A percentile compares a stretch with the other conserved stretches of the same genome.
Conservation (phyloP, 1,140 invertebrate species). For the Mycetomoellerius zeteki region DNA sequence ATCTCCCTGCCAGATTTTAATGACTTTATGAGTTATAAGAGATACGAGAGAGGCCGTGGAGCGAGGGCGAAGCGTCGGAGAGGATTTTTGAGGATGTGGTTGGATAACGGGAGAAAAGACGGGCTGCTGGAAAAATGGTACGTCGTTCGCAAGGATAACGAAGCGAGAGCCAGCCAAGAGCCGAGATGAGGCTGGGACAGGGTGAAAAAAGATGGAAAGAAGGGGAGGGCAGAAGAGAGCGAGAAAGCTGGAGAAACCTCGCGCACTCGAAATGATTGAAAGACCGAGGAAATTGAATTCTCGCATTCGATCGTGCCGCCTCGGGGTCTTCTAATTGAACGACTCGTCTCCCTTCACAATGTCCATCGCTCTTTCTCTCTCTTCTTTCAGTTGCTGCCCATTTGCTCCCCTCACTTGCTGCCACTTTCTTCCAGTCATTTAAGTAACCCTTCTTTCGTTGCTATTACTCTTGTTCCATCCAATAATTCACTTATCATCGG, state of each 20-base stretch:
- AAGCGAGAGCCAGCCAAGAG: conserved; percentile 59
- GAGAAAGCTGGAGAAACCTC: conserved; percentile 64
- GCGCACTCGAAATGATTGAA: conserved; percentile 80
- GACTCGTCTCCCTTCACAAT: conserved; percentile 73
- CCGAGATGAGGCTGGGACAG: conserved; percentile 51
- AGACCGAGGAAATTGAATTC: conserved; percentile 82
- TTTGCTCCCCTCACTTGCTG: neutral
- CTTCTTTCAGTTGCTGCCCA: conserved; percentile 14
- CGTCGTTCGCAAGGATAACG: conserved; percentile 68
- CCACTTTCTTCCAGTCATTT: conserved; percentile 47
- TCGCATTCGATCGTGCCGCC: conserved; percentile 77
- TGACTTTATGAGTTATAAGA: conserved; percentile 47
- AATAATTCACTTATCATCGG: conserved; percentile 74
- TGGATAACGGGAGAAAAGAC: conserved; percentile 48
- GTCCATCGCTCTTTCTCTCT: conserved; percentile 34
- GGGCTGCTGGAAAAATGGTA: conserved; percentile 60
- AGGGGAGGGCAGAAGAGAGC: neutral
- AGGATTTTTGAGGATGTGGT: conserved; percentile 56
- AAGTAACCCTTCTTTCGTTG: conserved; percentile 28
- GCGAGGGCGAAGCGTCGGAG: conserved; percentile 1
- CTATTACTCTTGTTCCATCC: conserved; percentile 21
- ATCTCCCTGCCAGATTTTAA: conserved; percentile 54
- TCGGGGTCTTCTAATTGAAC: conserved; percentile 79
- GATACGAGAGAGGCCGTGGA: neutral
- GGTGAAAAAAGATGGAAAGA: conserved; percentile 53